Evolutionary conservation across 2,797 vertebrate genomes (phyloP).

Genomic region (Propithecus deckenii): DNA sequence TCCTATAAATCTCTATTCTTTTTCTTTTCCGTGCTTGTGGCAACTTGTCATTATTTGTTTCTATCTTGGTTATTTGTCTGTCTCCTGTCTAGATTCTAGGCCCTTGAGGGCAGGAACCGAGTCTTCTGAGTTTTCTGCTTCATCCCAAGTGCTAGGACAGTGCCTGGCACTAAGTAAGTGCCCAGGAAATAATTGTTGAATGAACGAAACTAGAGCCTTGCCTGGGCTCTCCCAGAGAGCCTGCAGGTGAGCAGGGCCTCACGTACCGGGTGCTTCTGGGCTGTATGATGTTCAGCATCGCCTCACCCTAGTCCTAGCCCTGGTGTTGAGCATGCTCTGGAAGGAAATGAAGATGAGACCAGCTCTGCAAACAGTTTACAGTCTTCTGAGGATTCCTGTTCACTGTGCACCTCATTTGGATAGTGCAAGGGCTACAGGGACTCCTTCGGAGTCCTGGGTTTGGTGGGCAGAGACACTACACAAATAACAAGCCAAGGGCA

Average conservation of each 20-base stretch:
- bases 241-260: not conserved
- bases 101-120: not conserved
- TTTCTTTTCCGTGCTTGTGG: not conserved
- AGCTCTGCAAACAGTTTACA: not conserved
- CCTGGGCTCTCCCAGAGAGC: not conserved
- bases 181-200: not conserved
- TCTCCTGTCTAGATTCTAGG: not conserved
- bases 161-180: not conserved
- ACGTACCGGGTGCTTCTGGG: accelerated
- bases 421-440: not conserved
- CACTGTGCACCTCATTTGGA: not conserved
- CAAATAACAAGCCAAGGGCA: not conserved
- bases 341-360: not conserved
- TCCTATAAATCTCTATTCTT: not conserved
- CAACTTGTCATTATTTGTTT: not conserved
- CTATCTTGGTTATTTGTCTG: not conserved
- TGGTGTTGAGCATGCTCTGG: not conserved
- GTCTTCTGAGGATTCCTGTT: not conserved
- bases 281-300: not conserved
- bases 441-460: not conserved
- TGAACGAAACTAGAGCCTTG: not conserved
- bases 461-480: not conserved
- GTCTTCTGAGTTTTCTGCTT: not conserved
- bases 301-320: not conserved
- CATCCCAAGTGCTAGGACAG: not conserved